Conservation (phyloP, 53 echinoderm and acorn worm genomes). For the Arbacia lixula region DNA sequence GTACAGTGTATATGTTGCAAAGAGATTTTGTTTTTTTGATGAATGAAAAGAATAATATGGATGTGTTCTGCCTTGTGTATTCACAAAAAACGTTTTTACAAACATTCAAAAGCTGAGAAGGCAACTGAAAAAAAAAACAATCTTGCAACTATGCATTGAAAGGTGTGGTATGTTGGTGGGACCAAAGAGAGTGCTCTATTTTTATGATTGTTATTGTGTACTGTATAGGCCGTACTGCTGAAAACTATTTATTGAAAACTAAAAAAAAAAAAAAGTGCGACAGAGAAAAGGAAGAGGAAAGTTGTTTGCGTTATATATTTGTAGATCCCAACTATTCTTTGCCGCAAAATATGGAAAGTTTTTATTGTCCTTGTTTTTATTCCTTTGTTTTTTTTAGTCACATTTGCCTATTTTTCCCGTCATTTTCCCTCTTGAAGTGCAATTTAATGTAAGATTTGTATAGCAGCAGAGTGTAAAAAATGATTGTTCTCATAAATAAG, state of each 20-base stretch:
- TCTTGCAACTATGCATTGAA: constrained; percentile 53
- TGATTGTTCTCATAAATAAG: no score
- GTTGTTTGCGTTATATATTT: no score
- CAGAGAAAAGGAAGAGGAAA: no score
- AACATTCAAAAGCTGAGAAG: constrained; percentile 34
- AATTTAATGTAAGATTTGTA: constrained; percentile 53
- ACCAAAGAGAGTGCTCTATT: constrained; percentile 39
- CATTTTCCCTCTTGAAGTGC: constrained; percentile 40
- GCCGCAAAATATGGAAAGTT: no score
- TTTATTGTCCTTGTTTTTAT: constrained; percentile 4
- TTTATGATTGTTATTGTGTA: constrained; percentile 17
- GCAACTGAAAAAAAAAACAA: constrained; percentile 14
- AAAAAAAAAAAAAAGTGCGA: no score
- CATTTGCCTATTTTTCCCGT: constrained; percentile 11
- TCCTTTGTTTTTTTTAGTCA: neutral
- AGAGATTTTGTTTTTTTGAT: neutral
- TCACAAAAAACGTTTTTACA: constrained; percentile 32
- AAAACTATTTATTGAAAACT: constrained; percentile 44
- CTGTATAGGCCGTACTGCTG: constrained; percentile 33
- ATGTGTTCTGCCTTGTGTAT: constrained; percentile 23
- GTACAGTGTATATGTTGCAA: constrained; percentile 65
- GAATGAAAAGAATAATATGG: neutral
- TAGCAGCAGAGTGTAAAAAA: no score
- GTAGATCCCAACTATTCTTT: no score
- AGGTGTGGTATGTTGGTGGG: neutral